Conservation (phyloP, 2,888 invertebrate species). For the Eremobia ochroleuca region DNA sequence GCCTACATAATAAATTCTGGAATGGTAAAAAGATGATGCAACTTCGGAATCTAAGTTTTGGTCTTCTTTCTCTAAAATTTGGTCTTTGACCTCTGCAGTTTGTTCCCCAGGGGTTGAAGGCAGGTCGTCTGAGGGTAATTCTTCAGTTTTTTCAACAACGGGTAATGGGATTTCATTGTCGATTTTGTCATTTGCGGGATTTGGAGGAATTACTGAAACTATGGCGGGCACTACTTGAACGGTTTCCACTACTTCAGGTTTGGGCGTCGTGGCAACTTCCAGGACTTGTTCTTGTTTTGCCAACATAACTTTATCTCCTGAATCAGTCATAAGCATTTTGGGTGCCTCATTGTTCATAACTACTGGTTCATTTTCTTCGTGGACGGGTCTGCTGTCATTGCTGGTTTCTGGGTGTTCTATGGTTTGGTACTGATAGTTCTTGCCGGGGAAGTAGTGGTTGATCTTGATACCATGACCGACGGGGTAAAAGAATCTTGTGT, state of each 20-base stretch:
- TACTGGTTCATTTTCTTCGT: conserved; percentile 69
- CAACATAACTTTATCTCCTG: conserved; percentile 68
- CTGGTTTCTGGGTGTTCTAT: conserved; percentile 53
- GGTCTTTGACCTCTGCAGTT: conserved; percentile 51
- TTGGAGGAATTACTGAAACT: conserved; percentile 69
- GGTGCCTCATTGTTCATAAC: conserved; percentile 55
- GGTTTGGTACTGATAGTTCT: conserved; percentile 72
- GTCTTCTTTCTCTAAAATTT: conserved; percentile 67
- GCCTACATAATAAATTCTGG: conserved; percentile 82
- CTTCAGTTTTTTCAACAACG: conserved; percentile 60
- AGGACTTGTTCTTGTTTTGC: conserved; percentile 66
- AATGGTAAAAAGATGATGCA: conserved; percentile 86
- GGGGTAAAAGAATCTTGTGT: conserved; percentile 82
- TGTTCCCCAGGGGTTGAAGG: conserved; percentile 54
- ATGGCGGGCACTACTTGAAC: conserved; percentile 71
- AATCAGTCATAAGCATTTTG: conserved; percentile 63
- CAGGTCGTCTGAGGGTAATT: conserved; percentile 44
- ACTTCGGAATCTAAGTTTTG: conserved; percentile 80
- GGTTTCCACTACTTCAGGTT: conserved; percentile 69
- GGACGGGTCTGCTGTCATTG: conserved; percentile 73
- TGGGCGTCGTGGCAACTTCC: conserved; percentile 64
- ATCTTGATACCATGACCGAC: conserved; percentile 83
- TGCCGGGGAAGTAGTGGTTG: conserved; percentile 84
- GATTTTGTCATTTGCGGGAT: conserved; percentile 39
- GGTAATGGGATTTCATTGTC: conserved; percentile 57